phyloP scores from a whole-genome alignment of 2,113 vertebrate species.

The Otolemur garnettii region DNA sequence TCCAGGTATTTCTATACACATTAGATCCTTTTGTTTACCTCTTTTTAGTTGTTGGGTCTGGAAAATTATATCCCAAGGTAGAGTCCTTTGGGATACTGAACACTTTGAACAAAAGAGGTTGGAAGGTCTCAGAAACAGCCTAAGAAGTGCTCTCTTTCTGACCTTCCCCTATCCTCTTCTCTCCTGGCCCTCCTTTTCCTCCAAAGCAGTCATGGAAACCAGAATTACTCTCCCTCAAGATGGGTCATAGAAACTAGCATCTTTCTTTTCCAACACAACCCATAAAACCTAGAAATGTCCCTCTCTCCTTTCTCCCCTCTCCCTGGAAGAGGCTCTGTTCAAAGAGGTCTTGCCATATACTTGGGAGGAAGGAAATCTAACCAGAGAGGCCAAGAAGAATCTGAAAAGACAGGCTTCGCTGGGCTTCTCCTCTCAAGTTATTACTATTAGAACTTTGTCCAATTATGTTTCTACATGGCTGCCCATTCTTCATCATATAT shows the following conservation, averaged over 20 bases:
- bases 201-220: background rate
- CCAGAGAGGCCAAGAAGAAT: background rate
- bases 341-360: background rate
- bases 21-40: background rate
- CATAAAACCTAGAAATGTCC: background rate
- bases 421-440: background rate
- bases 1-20: background rate
- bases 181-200: background rate
- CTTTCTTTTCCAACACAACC: background rate
- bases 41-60: background rate
- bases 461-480: background rate
- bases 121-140: background rate
- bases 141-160: background rate
- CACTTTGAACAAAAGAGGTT: background rate
- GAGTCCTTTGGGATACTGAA: background rate
- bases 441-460: background rate
- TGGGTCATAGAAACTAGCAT: background rate
- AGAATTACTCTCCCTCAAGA: background rate
- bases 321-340: background rate
- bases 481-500: background rate
- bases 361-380: background rate
- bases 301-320: background rate
- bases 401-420: background rate
- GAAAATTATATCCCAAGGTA: background rate
- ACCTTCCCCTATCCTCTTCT: background rate